These are phyloP conservation scores for Diadophis punctatus DNA, from an alignment of 2,113 vertebrate genomes.

Conservation along the genomic window DNA sequence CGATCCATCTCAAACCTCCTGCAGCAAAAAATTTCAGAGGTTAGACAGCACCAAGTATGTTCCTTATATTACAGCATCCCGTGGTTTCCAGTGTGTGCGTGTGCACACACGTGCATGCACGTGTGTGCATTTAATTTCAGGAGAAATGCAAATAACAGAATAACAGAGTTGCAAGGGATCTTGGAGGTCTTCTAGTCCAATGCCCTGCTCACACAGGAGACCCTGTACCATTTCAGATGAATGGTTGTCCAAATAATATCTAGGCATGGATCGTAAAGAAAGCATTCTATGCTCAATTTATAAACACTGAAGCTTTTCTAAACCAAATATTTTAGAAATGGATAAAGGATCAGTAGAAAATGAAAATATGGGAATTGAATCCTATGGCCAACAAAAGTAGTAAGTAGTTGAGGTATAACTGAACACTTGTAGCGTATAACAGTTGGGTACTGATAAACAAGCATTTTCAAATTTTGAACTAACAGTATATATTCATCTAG, in stretches of 20 bases:
- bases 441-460: neutral
- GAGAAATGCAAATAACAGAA: neutral
- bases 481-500: neutral
- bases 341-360: neutral
- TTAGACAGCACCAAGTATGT: neutral
- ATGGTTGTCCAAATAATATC: neutral
- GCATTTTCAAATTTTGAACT: neutral
- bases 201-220: neutral
- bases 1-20: slow-evolving; percentile 95
- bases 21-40: neutral
- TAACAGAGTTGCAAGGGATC: neutral
- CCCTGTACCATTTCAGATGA: too few relatives aligned
- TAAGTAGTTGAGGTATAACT: neutral
- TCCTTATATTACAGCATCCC: neutral
- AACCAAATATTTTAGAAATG: neutral
- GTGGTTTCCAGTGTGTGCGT: neutral
- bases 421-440: neutral
- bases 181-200: neutral
- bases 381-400: neutral
- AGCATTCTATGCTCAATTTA: neutral
- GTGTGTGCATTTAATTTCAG: neutral
- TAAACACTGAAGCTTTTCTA: neutral
- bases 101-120: too few relatives aligned
- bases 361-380: neutral
- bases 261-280: neutral